Base-by-base conservation (phyloP, 2,888 invertebrate species). In the Drosophila suboccidentalis region DNA sequence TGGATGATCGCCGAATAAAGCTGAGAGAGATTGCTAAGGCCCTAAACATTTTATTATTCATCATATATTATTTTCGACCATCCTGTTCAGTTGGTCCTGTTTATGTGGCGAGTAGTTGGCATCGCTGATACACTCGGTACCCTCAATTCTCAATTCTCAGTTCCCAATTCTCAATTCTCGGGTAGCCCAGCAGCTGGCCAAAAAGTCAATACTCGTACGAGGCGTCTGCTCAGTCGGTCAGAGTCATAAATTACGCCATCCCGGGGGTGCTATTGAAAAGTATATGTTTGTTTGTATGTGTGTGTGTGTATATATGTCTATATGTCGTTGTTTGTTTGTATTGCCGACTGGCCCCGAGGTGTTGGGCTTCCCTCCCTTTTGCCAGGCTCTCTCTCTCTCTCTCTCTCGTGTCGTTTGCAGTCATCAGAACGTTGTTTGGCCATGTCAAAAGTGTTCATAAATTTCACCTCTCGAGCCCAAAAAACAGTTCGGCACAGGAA, bases 381-480 rank as follows among this genome's bases (percentile, higher is more conserved):
- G 39, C 49, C 58, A 49, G 62, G 0, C 5, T 1, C 22, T 1
- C 22, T 22, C 22, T 4, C 4, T 22, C 22, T 22, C 64, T 70
- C 60, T 44, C 46, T 49, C 63, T 65, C 49, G 51, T 70, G 71
- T 69, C 79, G 70, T 51, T 46, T 49, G 59, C 74, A 62, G 68
- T 57, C 44, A 26, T 41, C 62, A 43, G 44, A 34, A 17, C 54
- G 50, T 71, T 74, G 62, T 74, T 74, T 63, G 71, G 73, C 57
- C 78, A 73, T 87, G 84, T 84, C 84, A 84, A 85, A 88, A 81
- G 81, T 85, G 89, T 89, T 89, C 84, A 89, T 89, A 85, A 89
- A 85, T 85, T 85, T 71, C 61, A 67, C 46, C 57, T 71, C 66
- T 54, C 50, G 60, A 67, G 34, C 66, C 75, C 26, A 29, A 50